These are phyloP conservation scores for Noctua fimbriata DNA, from an alignment of 2,888 invertebrate species.

Conservation along the genomic window DNA sequence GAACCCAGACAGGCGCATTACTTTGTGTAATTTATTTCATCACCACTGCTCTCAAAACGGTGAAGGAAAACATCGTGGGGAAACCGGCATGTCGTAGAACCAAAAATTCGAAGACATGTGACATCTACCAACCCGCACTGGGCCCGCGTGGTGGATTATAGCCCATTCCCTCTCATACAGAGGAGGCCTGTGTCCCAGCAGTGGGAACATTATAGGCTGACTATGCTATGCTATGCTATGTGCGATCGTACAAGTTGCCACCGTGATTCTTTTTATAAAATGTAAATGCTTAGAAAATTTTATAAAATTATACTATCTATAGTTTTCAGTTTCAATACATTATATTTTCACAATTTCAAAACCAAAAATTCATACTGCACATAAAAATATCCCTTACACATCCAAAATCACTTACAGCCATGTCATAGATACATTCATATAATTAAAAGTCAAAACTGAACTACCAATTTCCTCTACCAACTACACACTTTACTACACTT, in stretches of 20 bases:
- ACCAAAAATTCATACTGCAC: not conserved
- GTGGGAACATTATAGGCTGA: no score
- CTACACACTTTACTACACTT: not conserved
- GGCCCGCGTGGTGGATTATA: no score
- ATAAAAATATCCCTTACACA: not conserved
- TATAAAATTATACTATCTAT: not conserved
- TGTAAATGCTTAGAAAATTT: not conserved
- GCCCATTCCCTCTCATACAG: no score
- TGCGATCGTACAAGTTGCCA: not conserved
- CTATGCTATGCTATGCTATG: no score
- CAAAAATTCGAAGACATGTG: no score
- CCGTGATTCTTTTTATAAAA: not conserved
- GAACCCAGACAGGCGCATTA: no score
- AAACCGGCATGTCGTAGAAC: no score
- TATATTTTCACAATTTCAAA: not conserved
- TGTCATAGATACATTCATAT: not conserved
- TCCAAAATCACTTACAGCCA: not conserved
- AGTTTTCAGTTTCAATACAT: not conserved
- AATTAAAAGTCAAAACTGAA: slow-evolving; percentile 10
- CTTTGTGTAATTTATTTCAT: no score
- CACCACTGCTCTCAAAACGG: no score
- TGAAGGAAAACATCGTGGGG: no score
- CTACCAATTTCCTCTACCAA: slow-evolving; percentile 17
- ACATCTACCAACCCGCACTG: no score
- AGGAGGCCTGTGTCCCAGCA: no score